Percentiles rank a stretch among this genome's conserved stretches.
Conservation (phyloP, 1,140 invertebrate genomes). For the Pseudomyrmex sp. region DNA sequence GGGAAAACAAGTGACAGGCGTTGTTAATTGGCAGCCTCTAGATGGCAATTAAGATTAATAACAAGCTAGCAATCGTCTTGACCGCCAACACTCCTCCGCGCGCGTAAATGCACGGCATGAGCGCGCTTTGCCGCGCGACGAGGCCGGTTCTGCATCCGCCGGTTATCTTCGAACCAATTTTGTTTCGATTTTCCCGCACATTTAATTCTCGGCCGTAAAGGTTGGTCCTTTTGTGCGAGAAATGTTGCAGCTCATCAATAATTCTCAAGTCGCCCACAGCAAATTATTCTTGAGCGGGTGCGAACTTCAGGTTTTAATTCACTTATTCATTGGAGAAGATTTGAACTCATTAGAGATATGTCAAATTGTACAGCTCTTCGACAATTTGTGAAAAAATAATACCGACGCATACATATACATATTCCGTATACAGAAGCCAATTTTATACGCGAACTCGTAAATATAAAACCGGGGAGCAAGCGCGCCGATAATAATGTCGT, state of each 20-base stretch:
- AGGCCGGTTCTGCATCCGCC: neutral
- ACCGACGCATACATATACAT: too few relatives aligned
- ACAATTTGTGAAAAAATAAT: too few relatives aligned
- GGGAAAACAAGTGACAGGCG: constrained; percentile 80
- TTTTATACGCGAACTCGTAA: neutral
- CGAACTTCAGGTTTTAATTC: neutral
- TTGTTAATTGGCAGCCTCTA: constrained; percentile 83
- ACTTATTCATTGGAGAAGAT: neutral
- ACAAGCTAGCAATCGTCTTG: constrained; percentile 74
- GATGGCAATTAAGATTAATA: constrained; percentile 84
- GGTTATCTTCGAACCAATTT: constrained; percentile 19
- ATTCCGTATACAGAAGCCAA: neutral
- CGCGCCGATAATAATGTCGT: constrained; percentile 49
- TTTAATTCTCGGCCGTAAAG: constrained; percentile 4
- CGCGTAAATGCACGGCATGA: constrained; percentile 21
- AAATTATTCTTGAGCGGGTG: neutral
- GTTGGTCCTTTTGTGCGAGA: neutral
- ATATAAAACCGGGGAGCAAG: constrained; percentile 9
- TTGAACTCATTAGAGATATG: too few relatives aligned
- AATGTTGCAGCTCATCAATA: neutral
- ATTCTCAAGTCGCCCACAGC: neutral
- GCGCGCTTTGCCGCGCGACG: neutral
- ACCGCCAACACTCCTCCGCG: constrained; percentile 30
- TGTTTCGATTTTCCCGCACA: constrained; percentile 13
- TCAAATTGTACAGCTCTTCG: too few relatives aligned